Percentiles rank a stretch among this genome's conserved stretches.
These are phyloP conservation scores for Tiliacea citrago DNA, from an alignment of 2,888 invertebrate species.

Conservation along the genomic window DNA sequence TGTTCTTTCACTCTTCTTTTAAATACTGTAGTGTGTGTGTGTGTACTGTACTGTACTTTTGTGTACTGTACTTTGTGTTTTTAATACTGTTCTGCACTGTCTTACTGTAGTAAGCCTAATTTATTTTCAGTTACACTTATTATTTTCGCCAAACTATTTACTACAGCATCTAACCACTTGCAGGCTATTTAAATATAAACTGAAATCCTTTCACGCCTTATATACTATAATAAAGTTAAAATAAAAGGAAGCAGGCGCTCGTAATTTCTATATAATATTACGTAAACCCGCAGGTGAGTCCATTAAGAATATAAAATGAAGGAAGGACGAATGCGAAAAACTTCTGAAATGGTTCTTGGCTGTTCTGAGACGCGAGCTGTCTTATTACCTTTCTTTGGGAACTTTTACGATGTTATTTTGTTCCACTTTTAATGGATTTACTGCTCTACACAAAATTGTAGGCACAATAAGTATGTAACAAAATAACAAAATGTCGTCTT, in stretches of 20 bases:
- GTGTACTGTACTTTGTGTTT: too few relatives aligned
- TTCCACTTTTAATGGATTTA: slow-evolving; percentile 74
- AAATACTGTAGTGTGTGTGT: too few relatives aligned
- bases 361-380: slow-evolving; percentile 73
- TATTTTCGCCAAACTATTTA: not conserved
- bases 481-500: slow-evolving; percentile 64
- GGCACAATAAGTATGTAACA: slow-evolving; percentile 65
- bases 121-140: not conserved
- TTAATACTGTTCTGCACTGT: too few relatives aligned
- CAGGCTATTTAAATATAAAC: slow-evolving; percentile 27
- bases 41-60: too few relatives aligned
- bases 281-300: slow-evolving; percentile 76
- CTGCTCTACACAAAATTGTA: slow-evolving; percentile 68
- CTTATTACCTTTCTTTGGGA: slow-evolving; percentile 76
- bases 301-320: slow-evolving; percentile 83
- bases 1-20: too few relatives aligned
- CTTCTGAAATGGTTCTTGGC: slow-evolving; percentile 76
- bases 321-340: slow-evolving; percentile 79
- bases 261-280: slow-evolving; percentile 72
- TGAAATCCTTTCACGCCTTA: slow-evolving; percentile 45
- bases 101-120: too few relatives aligned
- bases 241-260: slow-evolving; percentile 63
- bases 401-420: slow-evolving; percentile 72
- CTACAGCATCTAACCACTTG: slow-evolving; percentile 14
- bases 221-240: slow-evolving; percentile 57